phyloP scores from a whole-genome alignment of 2,113 vertebrate genomes.

The Clarias magur region DNA sequence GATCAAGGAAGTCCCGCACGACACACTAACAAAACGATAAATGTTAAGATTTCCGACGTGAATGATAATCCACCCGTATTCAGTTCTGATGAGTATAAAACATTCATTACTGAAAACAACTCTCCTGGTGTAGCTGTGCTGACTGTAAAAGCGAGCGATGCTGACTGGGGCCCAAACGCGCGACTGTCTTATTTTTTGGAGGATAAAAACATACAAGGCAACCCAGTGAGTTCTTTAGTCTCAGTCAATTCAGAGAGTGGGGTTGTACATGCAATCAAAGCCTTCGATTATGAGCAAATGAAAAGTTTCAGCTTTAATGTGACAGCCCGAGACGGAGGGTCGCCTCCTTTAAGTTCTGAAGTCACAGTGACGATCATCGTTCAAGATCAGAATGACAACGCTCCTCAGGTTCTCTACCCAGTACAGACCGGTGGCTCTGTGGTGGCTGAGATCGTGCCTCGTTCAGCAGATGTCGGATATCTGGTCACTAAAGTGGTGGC shows the following conservation, averaged over 20 bases:
- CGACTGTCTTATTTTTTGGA: conserved; percentile 51
- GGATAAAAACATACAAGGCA: conserved; percentile 28
- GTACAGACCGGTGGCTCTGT: conserved; percentile 54
- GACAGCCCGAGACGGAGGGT: conserved; percentile 56
- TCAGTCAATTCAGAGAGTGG: conserved; percentile 66
- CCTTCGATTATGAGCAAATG: conserved; percentile 69
- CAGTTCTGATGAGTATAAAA: conserved; percentile 29
- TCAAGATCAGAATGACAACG: conserved; percentile 63
- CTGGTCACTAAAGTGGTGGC: conserved; percentile 69
- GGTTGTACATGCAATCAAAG: conserved; percentile 53
- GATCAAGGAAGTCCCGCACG: conserved; percentile 19
- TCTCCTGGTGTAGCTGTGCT: conserved; percentile 44
- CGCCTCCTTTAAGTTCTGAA: conserved; percentile 52
- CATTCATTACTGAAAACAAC: conserved; percentile 50
- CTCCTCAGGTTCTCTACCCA: conserved; percentile 64
- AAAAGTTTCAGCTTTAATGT: conserved; percentile 59
- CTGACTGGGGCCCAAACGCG: conserved; percentile 47
- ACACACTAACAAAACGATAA: conserved; percentile 51
- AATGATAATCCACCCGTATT: conserved; percentile 70
- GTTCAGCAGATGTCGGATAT: conserved; percentile 64
- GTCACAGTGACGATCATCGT: conserved; percentile 51
- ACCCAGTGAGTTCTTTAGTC: conserved; percentile 48
- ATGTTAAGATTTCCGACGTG: conserved; percentile 62
- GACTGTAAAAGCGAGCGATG: conserved; percentile 45
- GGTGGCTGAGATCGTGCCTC: conserved; percentile 57